phyloP scores from a whole-genome alignment of 2,888 invertebrate genomes.

The Epistrophe eligans region DNA sequence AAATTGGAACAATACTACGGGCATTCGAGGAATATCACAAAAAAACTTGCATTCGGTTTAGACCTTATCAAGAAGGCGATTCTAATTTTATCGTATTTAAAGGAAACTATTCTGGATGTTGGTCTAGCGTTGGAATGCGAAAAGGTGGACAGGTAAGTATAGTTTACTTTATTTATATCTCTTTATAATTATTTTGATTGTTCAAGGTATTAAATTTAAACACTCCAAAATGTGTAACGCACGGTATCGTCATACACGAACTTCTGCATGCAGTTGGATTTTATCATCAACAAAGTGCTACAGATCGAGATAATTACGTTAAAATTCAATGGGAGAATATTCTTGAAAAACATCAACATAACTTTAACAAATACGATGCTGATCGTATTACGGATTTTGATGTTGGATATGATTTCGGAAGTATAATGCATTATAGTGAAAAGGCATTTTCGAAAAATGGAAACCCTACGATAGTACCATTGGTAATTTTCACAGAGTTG shows the following conservation, averaged over 20 bases:
- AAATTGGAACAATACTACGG: conserved; percentile 84
- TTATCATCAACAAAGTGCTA: conserved; percentile 92
- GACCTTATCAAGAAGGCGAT: conserved; percentile 85
- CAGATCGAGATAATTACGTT: conserved; percentile 90
- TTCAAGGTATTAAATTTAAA: conserved; percentile 85
- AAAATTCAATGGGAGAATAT: conserved; percentile 90
- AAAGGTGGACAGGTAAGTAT: conserved; percentile 85
- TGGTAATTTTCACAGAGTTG: conserved; percentile 79
- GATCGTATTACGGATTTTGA: conserved; percentile 88
- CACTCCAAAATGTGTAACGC: conserved; percentile 85
- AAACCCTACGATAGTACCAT: conserved; percentile 87
- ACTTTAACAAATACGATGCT: conserved; percentile 88
- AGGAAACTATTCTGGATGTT: conserved; percentile 86
- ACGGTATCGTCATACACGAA: conserved; percentile 90
- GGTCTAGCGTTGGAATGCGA: conserved; percentile 87
- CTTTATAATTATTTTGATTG: neutral
- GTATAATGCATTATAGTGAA: conserved; percentile 90
- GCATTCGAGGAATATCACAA: conserved; percentile 87
- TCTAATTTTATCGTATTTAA: conserved; percentile 86
- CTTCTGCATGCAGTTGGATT: conserved; percentile 92
- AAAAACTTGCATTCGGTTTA: conserved; percentile 87
- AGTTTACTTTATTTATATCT: neutral
- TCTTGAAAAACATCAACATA: conserved; percentile 84
- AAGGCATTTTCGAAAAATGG: conserved; percentile 89
- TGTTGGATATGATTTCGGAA: conserved; percentile 88